Conservation (phyloP, 2,888 invertebrate genomes). For the Pteria penguin region DNA sequence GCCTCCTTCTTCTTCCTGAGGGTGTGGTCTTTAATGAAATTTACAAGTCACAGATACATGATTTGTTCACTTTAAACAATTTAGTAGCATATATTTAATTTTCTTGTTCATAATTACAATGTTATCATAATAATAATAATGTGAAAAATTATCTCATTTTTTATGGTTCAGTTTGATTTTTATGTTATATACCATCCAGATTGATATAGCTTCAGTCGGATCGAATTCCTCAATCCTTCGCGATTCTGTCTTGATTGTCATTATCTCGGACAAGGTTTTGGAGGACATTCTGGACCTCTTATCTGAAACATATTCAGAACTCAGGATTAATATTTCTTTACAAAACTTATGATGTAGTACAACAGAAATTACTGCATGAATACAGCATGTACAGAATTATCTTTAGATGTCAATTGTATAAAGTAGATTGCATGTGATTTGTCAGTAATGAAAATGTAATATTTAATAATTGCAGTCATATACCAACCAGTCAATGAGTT, state of each 20-base stretch:
- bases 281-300: neutral
- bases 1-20: neutral
- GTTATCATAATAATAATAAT: neutral
- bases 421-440: neutral
- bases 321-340: neutral
- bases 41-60: neutral
- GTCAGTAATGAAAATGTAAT: neutral
- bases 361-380: neutral
- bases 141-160: neutral
- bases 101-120: neutral
- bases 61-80: neutral
- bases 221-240: neutral
- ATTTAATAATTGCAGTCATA: neutral
- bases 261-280: neutral
- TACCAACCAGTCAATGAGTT: slow-evolving; percentile 17
- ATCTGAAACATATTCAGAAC: neutral
- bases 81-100: neutral
- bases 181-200: slow-evolving; percentile 6
- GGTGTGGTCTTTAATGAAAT: slow-evolving; percentile 4
- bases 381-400: neutral
- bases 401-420: neutral
- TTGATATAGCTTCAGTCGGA: neutral
- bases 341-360: neutral
- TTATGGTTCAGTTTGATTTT: neutral
- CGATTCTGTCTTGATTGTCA: slow-evolving; percentile 8